Evolutionary conservation across 1,140 invertebrate species (phyloP).

Genomic region (Pantala flavescens): DNA sequence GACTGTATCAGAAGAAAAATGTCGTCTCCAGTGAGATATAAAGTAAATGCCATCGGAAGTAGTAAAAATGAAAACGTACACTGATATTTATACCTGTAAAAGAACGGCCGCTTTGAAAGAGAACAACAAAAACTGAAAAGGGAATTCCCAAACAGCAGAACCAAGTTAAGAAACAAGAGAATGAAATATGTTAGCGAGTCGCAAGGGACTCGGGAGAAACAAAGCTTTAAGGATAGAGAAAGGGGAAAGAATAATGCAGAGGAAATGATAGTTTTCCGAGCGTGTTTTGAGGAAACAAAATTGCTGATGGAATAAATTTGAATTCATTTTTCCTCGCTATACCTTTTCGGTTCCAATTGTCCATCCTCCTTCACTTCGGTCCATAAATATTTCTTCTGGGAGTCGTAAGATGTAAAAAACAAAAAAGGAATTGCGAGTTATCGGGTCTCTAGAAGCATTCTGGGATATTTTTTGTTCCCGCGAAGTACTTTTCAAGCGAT

Average conservation of each 20-base stretch:
- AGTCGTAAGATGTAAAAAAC: neutral
- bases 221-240: neutral
- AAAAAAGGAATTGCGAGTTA: neutral
- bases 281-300: neutral
- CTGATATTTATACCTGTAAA: too few relatives aligned
- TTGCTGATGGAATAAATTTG: slow-evolving; percentile 10
- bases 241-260: neutral
- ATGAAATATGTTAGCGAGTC: neutral
- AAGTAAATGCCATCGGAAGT: too few relatives aligned
- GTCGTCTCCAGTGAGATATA: too few relatives aligned
- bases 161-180: neutral
- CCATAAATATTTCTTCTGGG: neutral
- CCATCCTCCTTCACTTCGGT: neutral
- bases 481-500: too few relatives aligned
- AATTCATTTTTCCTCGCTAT: neutral
- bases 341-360: neutral
- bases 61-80: too few relatives aligned
- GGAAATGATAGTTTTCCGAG: neutral
- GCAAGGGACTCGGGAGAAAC: neutral
- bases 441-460: too few relatives aligned
- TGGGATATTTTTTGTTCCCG: too few relatives aligned
- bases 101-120: too few relatives aligned
- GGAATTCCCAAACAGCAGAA: too few relatives aligned
- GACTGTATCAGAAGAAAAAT: too few relatives aligned
- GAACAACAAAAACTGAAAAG: too few relatives aligned